Conservation (phyloP, 2,113 vertebrate species). For the mouse (Mus musculus) region DNA sequence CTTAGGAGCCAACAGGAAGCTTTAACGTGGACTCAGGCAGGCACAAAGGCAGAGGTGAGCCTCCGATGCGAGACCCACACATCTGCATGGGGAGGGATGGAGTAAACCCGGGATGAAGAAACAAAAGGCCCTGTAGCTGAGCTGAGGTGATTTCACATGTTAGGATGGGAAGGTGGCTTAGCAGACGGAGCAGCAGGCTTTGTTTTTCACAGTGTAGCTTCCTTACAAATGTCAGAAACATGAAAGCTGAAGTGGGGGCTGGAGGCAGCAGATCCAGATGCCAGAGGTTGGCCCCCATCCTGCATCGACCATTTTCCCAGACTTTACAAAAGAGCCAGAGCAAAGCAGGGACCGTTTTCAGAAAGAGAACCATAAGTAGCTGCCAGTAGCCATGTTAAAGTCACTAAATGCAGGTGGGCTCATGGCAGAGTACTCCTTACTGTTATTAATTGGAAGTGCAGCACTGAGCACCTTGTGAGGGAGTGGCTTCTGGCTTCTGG, state of each 20-base stretch:
- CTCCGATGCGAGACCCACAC: not conserved
- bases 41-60: not conserved
- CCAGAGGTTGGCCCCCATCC: not conserved
- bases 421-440: not conserved
- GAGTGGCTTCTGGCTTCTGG: not conserved
- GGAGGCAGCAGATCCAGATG: not conserved
- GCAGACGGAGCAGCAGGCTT: not conserved
- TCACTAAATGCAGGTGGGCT: no score
- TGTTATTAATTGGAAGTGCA: not conserved
- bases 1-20: not conserved
- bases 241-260: not conserved
- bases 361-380: not conserved
- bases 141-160: not conserved
- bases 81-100: not conserved
- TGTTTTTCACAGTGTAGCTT: not conserved
- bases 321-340: not conserved
- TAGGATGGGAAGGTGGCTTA: not conserved
- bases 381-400: not conserved
- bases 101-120: not conserved
- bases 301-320: not conserved
- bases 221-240: not conserved
- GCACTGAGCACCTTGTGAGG: no score
- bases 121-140: not conserved
- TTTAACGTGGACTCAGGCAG: slow-evolving; percentile 25
- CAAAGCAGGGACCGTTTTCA: not conserved